Evolutionary conservation across 1,140 invertebrate genomes (phyloP).

Genomic region (Drosophila fuyamai): DNA sequence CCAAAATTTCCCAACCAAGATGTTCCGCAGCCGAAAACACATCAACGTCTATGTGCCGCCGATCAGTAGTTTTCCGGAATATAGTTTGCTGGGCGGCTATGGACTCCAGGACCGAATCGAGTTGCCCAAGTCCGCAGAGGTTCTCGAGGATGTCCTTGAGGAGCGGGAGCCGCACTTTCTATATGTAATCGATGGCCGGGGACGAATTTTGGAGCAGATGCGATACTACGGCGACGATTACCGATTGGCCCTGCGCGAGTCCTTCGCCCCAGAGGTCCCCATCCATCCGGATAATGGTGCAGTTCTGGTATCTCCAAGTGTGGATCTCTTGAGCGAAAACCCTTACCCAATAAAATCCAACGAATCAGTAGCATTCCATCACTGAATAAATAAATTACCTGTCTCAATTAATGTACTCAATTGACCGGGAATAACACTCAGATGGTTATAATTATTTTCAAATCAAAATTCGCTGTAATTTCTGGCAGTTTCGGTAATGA

Average conservation of each 20-base stretch:
- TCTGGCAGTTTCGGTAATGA: not conserved
- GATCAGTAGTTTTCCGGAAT: constrained; percentile 44
- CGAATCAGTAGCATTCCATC: not conserved
- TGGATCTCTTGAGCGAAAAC: not conserved
- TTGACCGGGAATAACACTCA: not conserved
- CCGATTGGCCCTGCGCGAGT: constrained; percentile 40
- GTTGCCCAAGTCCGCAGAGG: not conserved
- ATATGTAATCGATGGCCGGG: constrained; percentile 42
- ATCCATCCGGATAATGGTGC: not conserved
- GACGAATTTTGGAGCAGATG: constrained; percentile 52
- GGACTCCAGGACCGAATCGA: constrained; percentile 19
- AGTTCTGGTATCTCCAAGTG: not conserved
- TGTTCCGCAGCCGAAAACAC: not conserved
- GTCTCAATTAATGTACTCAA: not conserved
- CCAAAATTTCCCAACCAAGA: not conserved
- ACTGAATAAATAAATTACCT: not conserved
- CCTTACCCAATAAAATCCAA: not conserved
- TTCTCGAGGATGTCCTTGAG: constrained; percentile 5
- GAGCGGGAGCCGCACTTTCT: constrained; percentile 34
- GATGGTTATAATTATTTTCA: too few relatives aligned
- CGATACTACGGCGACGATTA: constrained; percentile 58
- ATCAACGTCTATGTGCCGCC: constrained; percentile 47
- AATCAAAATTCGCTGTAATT: not conserved
- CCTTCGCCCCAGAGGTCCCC: constrained; percentile 10
- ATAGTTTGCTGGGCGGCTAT: constrained; percentile 3